Conservation (phyloP, 2,797 vertebrate genomes). For the Oryzias dopingdopingensis region DNA sequence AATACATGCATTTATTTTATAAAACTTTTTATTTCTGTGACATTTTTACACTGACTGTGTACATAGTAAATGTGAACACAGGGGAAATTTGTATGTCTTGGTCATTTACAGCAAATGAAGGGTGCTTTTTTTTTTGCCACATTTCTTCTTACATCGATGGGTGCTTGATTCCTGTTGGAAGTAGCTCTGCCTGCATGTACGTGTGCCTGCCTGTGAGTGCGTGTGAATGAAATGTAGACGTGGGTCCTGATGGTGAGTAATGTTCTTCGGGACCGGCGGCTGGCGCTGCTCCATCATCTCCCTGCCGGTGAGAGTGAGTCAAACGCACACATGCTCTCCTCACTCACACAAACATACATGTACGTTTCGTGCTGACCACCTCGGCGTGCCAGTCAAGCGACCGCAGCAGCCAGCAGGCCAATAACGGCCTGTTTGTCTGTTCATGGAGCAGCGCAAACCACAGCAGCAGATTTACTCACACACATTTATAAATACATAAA, state of each 20-base stretch:
- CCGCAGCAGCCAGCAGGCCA: conserved; percentile 66
- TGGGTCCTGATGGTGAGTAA: conserved; percentile 74
- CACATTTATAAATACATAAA: conserved; percentile 31
- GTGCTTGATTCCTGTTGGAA: no score
- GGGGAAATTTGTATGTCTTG: no score
- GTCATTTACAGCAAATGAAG: no score
- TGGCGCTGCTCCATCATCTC: conserved; percentile 63
- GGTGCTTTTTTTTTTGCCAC: no score
- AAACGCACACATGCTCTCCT: conserved; percentile 37
- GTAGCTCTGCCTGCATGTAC: conserved; percentile 1
- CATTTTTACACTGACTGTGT: no score
- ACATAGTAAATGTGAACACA: no score
- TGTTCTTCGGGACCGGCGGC: conserved; percentile 72
- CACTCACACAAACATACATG: conserved; percentile 3
- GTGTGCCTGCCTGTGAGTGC: conserved; percentile 23
- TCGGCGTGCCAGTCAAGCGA: conserved; percentile 52
- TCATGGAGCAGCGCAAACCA: conserved; percentile 50
- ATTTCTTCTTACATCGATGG: no score
- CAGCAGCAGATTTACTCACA: conserved; percentile 40
- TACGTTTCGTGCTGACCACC: conserved; percentile 61
- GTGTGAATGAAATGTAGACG: conserved; percentile 57
- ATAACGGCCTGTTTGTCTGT: conserved; percentile 59
- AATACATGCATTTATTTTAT: no score
- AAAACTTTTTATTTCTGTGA: no score
- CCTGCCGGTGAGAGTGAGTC: conserved; percentile 77